Evolutionary conservation across 2,113 vertebrate genomes (phyloP).

Genomic region (Mastomys coucha): DNA sequence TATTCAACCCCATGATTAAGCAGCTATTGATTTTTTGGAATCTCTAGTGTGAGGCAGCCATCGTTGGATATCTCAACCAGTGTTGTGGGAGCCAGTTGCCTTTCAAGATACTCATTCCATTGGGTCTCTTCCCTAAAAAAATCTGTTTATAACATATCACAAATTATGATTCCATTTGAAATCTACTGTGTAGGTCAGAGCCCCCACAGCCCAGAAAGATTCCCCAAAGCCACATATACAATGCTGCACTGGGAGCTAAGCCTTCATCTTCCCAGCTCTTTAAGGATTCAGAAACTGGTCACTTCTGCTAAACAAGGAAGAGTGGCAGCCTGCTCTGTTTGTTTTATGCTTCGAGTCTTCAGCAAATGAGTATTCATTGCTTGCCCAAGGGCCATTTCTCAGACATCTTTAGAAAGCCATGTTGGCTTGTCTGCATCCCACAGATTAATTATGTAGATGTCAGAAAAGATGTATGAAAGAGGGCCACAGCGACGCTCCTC

Average conservation of each 20-base stretch:
- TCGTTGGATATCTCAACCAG: too few relatives aligned
- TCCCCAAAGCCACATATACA: background rate
- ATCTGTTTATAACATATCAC: background rate
- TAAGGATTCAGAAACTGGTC: background rate
- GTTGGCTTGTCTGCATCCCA: background rate
- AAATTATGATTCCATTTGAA: background rate
- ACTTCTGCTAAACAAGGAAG: background rate
- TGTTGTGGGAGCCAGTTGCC: background rate
- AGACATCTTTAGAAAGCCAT: conserved; percentile 21
- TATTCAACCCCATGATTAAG: too few relatives aligned
- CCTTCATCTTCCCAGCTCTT: background rate
- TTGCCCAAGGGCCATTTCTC: background rate
- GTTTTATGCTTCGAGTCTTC: background rate
- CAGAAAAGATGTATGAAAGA: conserved; percentile 19
- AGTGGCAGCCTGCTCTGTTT: background rate
- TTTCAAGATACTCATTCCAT: background rate
- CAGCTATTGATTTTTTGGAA: background rate
- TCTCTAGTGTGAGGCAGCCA: background rate
- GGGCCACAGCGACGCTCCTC: background rate
- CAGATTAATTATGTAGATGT: conserved; percentile 16
- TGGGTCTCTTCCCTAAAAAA: too few relatives aligned
- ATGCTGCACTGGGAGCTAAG: background rate
- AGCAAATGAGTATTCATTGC: conserved; percentile 10
- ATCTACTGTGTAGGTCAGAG: background rate
- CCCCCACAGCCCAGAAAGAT: too few relatives aligned